Percentiles rank a stretch among this genome's conserved stretches.
Conservation (phyloP, 2,888 invertebrate species). For the Agrochola circellaris region DNA sequence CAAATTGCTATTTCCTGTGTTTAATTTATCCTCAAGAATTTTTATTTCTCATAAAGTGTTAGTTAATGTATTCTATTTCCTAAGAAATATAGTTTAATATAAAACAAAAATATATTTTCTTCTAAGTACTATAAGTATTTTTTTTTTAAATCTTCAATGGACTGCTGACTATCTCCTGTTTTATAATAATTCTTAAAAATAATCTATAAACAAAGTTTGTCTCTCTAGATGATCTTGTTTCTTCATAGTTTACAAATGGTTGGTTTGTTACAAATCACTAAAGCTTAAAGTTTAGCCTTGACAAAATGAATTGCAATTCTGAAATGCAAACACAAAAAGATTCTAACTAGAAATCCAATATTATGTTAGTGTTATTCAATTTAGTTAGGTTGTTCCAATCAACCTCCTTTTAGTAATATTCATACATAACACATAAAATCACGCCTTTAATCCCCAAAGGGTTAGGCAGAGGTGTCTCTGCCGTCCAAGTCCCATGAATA, state of each 20-base stretch:
- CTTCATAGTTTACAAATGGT: constrained; percentile 1
- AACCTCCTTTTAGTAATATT: not conserved
- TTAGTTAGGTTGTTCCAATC: not conserved
- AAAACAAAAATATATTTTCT: not conserved
- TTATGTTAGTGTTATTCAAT: not conserved
- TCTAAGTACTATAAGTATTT: too few relatives aligned
- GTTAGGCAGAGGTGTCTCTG: too few relatives aligned
- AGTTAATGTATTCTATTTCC: not conserved
- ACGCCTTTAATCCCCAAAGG: not conserved
- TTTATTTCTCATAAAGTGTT: not conserved
- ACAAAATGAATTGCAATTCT: constrained; percentile 10
- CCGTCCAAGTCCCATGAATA: too few relatives aligned
- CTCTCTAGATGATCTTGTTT: not conserved
- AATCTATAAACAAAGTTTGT: not conserved
- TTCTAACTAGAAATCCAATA: constrained; percentile 21
- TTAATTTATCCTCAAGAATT: not conserved
- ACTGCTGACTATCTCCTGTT: not conserved
- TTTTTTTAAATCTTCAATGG: too few relatives aligned
- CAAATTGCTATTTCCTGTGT: constrained; percentile 8
- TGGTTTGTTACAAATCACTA: constrained; percentile 11
- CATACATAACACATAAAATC: not conserved
- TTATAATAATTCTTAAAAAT: not conserved
- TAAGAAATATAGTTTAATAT: not conserved
- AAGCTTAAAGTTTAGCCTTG: constrained; percentile 7
- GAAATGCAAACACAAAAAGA: constrained; percentile 2